Base-by-base conservation (phyloP, 2,797 vertebrate genomes). In the Leptatherina wallacei region DNA sequence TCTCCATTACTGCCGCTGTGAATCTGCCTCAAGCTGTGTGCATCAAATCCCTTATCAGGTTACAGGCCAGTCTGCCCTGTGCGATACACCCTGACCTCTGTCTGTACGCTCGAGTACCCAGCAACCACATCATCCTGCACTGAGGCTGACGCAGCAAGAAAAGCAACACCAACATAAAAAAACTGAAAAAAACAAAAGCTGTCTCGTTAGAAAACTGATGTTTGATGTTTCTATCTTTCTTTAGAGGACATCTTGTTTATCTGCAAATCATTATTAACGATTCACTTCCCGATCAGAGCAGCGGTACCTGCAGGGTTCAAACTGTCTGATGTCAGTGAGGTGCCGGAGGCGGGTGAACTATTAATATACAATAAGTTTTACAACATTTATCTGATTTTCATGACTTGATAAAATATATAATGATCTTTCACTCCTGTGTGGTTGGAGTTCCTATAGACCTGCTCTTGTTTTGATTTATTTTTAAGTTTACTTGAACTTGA, bases 41-140 rank as follows among this genome's bases (percentile, higher is more conserved):
- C 44, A 72, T 69, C 44, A 54, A 38, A 35, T 58, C 35, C 27
- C 44, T 55, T 61, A 65, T 70, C 27, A 38, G 6, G 60, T 56
- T 60, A 29, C 40, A 61, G 61, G 22, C 36, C 65, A 56, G 52
- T 35, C 56, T 30, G 62, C 42, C 27, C 55, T 24, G 29, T 29
- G 55, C 30, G 18, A 68, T 35, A 24, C 20, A 24, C 14, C 18
- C 51, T 35, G 71, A 60, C 65, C 29, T 56, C 36, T 52, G 60
- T 65, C 14, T 20, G 69, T 16, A 71, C 51, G 32, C 42, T 16
- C 24, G 10, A 36, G 71, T n/a, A 58, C 27, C 20, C 38, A 22
- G 54, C 56, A n/a, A 32, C 54, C 2, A 11, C 35, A 38, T 33
- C 61, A 65, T 54, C 40, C 54, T 40, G 66, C 59, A 70, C 63